Base-by-base conservation (phyloP, 2,797 vertebrate genomes). In the Crax fasciolata region DNA sequence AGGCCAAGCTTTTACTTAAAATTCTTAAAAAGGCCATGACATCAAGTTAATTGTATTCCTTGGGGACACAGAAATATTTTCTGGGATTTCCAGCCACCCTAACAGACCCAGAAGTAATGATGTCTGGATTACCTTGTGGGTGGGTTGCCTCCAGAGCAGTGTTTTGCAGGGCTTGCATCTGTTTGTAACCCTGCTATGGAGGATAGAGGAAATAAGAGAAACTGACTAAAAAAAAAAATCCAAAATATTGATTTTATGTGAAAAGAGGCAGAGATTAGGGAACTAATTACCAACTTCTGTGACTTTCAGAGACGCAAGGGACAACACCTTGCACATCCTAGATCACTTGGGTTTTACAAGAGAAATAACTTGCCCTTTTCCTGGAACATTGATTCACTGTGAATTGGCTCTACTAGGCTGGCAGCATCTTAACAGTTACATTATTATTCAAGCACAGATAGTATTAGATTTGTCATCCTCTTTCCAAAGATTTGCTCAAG, bases 51-150 rank as follows among this genome's bases (percentile, higher is more conserved):
- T 52, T 74, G 46, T 61, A 79, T 54, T 90, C 55, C 81, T 93
- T 59, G 61, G 77, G 67, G 67, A 84, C 23, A 88, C 10, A 46
- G 16, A 51, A 21, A 54, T 73, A 59, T 91, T 90, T 86, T 73
- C 65, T 66, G 49, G 32, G 55, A 93, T 88, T 91, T 91, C 25
- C 59, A 86, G 57, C 52, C 71, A 87, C 24, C 41, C 93, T 67
- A 88, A 70, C 49, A 90, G 91, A 93, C 59, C 66, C 49, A 84
- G 55, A 89, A 84, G 78, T 71, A 91, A 90, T 5, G 80, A 90
- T 76, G 85, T 28, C 77, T 90, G 48, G 59, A 88, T 76, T 91
- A 88, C 57, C 28, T 57, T 27, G 38, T 54, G 57, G 43, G 52
- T 71, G 38, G 61, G 32, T 39, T 23, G 82, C 61, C 71, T 71